Base-by-base conservation (phyloP, 2,113 vertebrate genomes). In the Callionymus lyra region DNA sequence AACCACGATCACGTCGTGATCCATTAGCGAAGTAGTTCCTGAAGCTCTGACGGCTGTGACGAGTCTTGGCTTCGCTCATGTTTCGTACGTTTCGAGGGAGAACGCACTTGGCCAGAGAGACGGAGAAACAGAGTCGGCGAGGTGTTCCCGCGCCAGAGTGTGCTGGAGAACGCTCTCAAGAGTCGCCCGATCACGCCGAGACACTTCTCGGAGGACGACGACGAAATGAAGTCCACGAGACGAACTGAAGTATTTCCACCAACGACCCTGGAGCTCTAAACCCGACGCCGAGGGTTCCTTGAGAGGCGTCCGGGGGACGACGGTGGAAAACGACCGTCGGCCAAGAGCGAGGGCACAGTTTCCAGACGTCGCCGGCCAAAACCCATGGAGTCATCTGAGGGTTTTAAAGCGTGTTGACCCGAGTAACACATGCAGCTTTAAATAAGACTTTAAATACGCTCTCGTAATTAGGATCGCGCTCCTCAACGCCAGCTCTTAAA, bases 261-360 rank as follows among this genome's bases (percentile, higher is more conserved):
- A 27, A 27, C 21, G 8, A 27, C 21, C 21, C 21, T 34, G 2
- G 46, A 19, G 53, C 44, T 32, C 40, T 16, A 19, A 41, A 34
- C 37, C 8, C 6, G 16, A 47, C 41, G 40, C 50, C 27, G 19
- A 39, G 57, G 51, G 40, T 47, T 53, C 57, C 39, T 19, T 51
- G 53, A 53, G 36, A 19, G 36, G 45, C 58, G 56, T 69, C 60
- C 16, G 4, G 31, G 38, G 44, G 21, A 48, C 49, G 57, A 54
- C 53, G 57, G 17, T 56, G 74, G 58, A 64, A 70, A 65, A 70
- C 38, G 6, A 58, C 35, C 36, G 18, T 1, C 48, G 17, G 56
- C 59, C 60, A 65, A 67, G 63, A 57, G 18, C 31, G 46, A 53
- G 49, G 59, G 47, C 45, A 51, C 48, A 66, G 27, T 71, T 76